These are phyloP conservation scores for Atherinomorus stipes DNA, from an alignment of 2,113 vertebrate species.

Conservation along the genomic window DNA sequence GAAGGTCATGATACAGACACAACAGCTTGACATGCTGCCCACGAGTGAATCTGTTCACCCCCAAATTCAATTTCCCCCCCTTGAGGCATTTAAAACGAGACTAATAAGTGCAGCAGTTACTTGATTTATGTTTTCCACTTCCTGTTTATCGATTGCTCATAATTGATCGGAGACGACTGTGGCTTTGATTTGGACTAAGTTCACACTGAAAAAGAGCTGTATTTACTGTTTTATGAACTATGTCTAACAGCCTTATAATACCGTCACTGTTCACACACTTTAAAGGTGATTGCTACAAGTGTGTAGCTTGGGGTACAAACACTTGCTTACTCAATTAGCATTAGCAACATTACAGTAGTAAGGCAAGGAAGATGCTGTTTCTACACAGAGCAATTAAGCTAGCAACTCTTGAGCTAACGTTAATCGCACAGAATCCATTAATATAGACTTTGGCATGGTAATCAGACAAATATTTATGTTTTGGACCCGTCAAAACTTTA, in stretches of 20 bases:
- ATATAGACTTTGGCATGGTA: too few species aligned
- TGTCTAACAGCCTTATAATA: neutral
- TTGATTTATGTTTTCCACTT: slow-evolving; percentile 12
- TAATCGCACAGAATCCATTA: too few species aligned
- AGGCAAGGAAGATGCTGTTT: too few species aligned
- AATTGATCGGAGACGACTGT: neutral
- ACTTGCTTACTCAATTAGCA: too few species aligned
- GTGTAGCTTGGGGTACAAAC: too few species aligned
- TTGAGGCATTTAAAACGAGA: slow-evolving; percentile 37
- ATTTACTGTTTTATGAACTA: neutral
- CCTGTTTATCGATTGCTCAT: slow-evolving; percentile 28
- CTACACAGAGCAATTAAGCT: too few species aligned
- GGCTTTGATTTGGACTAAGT: neutral
- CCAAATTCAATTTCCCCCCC: slow-evolving; percentile 29
- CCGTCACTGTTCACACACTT: too few species aligned
- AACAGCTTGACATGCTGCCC: slow-evolving; percentile 42
- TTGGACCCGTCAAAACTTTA: too few species aligned
- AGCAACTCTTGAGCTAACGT: too few species aligned
- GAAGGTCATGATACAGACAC: slow-evolving; percentile 59
- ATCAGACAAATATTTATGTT: too few species aligned
- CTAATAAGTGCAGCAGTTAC: slow-evolving; percentile 15
- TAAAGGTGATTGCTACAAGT: too few species aligned
- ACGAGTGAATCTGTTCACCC: slow-evolving; percentile 28
- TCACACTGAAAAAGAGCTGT: neutral
- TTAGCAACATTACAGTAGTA: too few species aligned